Conservation (phyloP, 2,113 vertebrate genomes). For the Hippoglossus stenolepis region DNA sequence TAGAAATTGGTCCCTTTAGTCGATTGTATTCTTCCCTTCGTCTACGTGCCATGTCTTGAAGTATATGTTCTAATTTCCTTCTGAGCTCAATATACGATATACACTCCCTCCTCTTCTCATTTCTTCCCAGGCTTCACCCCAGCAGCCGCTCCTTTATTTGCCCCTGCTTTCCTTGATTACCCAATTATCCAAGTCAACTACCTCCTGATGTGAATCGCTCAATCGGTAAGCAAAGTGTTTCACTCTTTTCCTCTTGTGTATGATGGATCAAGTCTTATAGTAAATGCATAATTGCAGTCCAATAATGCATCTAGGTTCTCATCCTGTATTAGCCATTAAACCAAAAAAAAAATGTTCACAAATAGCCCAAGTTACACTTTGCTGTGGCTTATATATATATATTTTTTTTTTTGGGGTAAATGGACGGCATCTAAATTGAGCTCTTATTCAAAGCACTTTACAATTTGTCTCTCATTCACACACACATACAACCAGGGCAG, state of each 20-base stretch:
- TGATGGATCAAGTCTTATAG: not conserved
- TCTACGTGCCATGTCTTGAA: not conserved
- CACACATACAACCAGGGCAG: not conserved
- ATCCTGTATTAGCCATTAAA: not conserved
- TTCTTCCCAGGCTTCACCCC: not conserved
- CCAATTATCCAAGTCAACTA: conserved; percentile 28
- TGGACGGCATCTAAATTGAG: not conserved
- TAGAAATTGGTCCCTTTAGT: conserved; percentile 28
- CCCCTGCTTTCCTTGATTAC: conserved; percentile 22
- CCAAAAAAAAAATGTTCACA: not conserved
- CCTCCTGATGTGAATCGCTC: conserved; percentile 4
- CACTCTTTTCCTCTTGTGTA: not conserved
- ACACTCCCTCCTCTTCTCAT: not conserved
- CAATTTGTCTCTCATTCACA: not conserved
- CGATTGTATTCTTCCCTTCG: not conserved
- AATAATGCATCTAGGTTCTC: not conserved
- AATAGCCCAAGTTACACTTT: not conserved
- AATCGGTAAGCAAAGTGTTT: not conserved
- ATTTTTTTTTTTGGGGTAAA: too few relatives aligned
- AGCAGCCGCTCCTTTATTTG: not conserved
- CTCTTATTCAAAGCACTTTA: not conserved
- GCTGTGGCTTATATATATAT: not conserved
- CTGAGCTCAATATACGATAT: not conserved
- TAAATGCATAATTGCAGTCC: not conserved
- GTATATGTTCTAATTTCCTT: conserved; percentile 25